Evolutionary conservation across 2,888 invertebrate species (phyloP).

Genomic region (Sycophila texana): DNA sequence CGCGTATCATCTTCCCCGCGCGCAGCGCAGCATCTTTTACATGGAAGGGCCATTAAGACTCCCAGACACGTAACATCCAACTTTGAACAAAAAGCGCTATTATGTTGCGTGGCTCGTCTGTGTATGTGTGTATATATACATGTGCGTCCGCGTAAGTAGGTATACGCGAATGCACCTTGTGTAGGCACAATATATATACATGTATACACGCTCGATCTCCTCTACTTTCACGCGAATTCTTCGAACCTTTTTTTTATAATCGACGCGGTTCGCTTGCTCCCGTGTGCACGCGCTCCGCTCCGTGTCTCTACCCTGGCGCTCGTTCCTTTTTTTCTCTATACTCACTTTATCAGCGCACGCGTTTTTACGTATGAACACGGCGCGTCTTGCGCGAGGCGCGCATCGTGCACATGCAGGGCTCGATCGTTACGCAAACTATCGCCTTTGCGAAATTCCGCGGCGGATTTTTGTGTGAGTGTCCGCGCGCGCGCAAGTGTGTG

Average conservation of each 20-base stretch:
- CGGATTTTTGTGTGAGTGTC: constrained; percentile 20
- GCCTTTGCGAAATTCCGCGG: constrained; percentile 46
- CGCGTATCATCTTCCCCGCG: constrained; percentile 5
- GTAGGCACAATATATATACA: no score
- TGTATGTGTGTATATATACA: background rate
- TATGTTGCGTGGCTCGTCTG: constrained; percentile 17
- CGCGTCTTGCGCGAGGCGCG: background rate
- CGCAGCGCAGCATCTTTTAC: constrained; percentile 2
- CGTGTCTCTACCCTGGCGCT: background rate
- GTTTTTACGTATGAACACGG: background rate
- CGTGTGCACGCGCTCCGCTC: background rate
- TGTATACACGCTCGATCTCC: constrained; percentile 40
- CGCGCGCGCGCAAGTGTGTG: no score
- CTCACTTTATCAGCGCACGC: no score
- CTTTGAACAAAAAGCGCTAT: constrained; percentile 41
- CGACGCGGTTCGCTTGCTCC: constrained; percentile 5
- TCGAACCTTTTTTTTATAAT: constrained; percentile 37
- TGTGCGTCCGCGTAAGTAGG: background rate
- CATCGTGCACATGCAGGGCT: background rate
- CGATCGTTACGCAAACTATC: constrained; percentile 42
- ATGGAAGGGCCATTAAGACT: constrained; percentile 35
- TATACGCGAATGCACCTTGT: constrained; percentile 21
- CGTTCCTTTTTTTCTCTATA: background rate
- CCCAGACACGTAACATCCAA: background rate
- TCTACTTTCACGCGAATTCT: constrained; percentile 56